Evolutionary conservation across 2,888 invertebrate genomes (phyloP), one percentile per base, ranked within the genome.

Genomic region (Drosophila suboccidentalis): DNA sequence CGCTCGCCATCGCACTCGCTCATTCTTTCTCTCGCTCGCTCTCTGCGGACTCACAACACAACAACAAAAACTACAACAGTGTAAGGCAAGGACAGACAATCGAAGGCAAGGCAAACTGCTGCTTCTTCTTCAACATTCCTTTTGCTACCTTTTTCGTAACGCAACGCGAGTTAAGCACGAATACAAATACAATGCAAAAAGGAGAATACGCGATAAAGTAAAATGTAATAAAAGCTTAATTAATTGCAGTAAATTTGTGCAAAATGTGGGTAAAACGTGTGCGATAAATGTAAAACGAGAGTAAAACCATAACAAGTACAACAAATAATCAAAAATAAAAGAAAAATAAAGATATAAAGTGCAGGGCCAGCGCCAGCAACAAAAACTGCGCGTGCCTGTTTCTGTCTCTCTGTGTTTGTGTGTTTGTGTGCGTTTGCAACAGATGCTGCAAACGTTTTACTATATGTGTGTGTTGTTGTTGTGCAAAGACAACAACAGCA

Each of bases 261-360:
- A 84, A 89, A 84, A 89, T 89, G 84, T 87, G 79, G 76, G 51
- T 61, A 57, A 73, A 74, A 67, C 75, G 75, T 68, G 82, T 69
- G 82, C 76, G 68, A 82, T 78, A 85, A 80, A 68, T 64, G 50
- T 72, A 63, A 62, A 74, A 50, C 51, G 68, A 66, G 58, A 71
- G 47, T 47, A 47, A 75, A 61, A 58, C 39, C 38, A 53, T 15
- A 32, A 60, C 53, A 50, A 65, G 44, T 36, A 62, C 47, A 68
- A 62, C 46, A 34, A 53, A 26, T 10, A 29, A 53, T 19, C 54
- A 19, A 34, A 49, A 50, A 26, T 26, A 29, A 29, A 65, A 51
- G 34, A 46, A 58, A 41, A 39, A 65, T n/a, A 29, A 46, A 68
- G 67, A 54, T 13, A 43, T 15, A 22, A 65, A 66, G 65, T 76